phyloP scores from a whole-genome alignment of 2,888 invertebrate genomes.

The Adelognathus sp. region DNA sequence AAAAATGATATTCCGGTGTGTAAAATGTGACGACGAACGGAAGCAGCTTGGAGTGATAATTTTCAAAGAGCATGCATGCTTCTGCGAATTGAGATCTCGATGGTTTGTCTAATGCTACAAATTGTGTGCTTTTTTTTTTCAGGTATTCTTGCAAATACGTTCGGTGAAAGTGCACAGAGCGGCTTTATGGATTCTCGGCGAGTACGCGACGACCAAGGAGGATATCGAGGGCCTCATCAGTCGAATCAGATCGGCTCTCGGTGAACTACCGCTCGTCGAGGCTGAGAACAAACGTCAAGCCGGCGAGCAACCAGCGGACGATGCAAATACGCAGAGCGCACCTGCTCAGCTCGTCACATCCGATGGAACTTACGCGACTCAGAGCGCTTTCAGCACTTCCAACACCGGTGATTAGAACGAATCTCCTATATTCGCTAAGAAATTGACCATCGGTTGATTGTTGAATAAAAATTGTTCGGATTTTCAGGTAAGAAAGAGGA shows the following conservation, averaged over 20 bases:
- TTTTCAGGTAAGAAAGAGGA: slow-evolving; percentile 83
- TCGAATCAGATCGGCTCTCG: slow-evolving; percentile 88
- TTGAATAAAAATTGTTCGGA: background rate
- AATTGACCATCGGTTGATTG: background rate
- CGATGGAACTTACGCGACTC: slow-evolving; percentile 99
- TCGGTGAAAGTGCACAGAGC: slow-evolving; percentile 96
- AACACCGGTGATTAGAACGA: slow-evolving; percentile 78
- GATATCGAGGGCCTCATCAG: slow-evolving; percentile 92
- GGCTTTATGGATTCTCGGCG: slow-evolving; percentile 98
- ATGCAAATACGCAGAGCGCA: slow-evolving; percentile 67
- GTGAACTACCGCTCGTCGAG: slow-evolving; percentile 83
- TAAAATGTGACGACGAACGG: no score
- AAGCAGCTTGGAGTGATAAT: no score
- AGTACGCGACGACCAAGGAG: slow-evolving; percentile 91
- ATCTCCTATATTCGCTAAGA: background rate
- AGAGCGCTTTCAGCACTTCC: slow-evolving; percentile 96
- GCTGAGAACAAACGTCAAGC: slow-evolving; percentile 87
- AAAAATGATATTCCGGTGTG: no score
- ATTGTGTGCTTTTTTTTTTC: slow-evolving; percentile 74
- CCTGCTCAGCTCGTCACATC: slow-evolving; percentile 93
- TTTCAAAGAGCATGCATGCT: no score
- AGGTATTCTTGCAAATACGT: slow-evolving; percentile 93
- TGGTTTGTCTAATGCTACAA: no score
- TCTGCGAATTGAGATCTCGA: no score
- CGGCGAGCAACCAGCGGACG: slow-evolving; percentile 86